Conservation (phyloP, 1,140 invertebrate species). For the Orussus abietinus region DNA sequence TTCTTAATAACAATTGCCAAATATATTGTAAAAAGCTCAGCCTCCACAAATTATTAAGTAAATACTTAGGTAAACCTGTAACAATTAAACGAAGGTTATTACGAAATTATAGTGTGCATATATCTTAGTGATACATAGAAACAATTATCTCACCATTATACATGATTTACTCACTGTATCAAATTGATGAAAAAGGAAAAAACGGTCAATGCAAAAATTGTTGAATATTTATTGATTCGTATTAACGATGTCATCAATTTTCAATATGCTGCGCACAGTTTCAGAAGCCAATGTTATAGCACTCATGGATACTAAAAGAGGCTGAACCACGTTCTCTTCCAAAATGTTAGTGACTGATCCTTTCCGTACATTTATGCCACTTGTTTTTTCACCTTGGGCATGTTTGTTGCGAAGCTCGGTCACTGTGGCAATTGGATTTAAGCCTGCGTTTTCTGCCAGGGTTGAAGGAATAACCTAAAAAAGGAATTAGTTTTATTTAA, state of each 20-base stretch:
- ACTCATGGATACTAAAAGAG: slow-evolving; percentile 89
- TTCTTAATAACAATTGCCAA: too few relatives aligned
- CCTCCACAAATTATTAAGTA: too few relatives aligned
- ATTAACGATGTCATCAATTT: slow-evolving; percentile 97
- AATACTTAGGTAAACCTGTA: too few relatives aligned
- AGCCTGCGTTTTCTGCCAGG: slow-evolving; percentile 98
- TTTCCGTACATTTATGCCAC: slow-evolving; percentile 96
- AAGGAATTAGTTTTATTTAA: too few relatives aligned
- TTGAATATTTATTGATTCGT: slow-evolving; percentile 38
- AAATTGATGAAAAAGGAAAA: not conserved
- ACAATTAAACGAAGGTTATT: too few relatives aligned
- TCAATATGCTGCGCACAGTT: slow-evolving; percentile 95
- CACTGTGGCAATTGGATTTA: slow-evolving; percentile 96
- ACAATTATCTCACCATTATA: too few relatives aligned
- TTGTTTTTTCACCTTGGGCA: slow-evolving; percentile 74
- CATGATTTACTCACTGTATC: too few relatives aligned
- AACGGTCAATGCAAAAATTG: not conserved
- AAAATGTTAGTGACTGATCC: slow-evolving; percentile 95
- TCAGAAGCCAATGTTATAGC: slow-evolving; percentile 94
- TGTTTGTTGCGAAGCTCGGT: slow-evolving; percentile 95
- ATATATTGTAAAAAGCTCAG: too few relatives aligned
- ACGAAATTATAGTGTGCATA: too few relatives aligned
- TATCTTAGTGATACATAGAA: too few relatives aligned
- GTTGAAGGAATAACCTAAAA: slow-evolving; percentile 81
- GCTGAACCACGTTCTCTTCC: slow-evolving; percentile 97